phyloP scores from a whole-genome alignment of 2,113 vertebrate genomes.

The Rhinolophus sinicus region DNA sequence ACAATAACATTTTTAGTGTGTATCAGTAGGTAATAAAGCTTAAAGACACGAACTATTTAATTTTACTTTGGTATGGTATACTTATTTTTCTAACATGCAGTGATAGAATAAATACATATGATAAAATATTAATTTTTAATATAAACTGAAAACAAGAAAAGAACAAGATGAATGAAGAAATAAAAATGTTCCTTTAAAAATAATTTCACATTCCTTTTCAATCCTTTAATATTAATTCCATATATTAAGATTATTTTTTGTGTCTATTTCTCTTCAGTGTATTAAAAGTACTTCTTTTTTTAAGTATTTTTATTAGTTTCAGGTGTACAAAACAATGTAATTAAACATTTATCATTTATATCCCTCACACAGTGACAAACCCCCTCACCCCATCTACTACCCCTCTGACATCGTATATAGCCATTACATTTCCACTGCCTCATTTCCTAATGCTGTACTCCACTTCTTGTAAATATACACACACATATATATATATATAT shows the following conservation, averaged over 20 bases:
- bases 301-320: too few species aligned
- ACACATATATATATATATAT: too few species aligned
- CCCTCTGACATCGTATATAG: too few species aligned
- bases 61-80: neutral
- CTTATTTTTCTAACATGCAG: neutral
- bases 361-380: too few species aligned
- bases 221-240: neutral
- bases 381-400: too few species aligned
- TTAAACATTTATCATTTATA: too few species aligned
- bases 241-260: neutral
- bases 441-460: too few species aligned
- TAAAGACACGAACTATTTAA: neutral
- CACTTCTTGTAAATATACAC: too few species aligned
- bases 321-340: too few species aligned
- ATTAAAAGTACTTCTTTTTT: neutral
- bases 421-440: too few species aligned
- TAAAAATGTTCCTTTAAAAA: neutral
- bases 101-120: neutral
- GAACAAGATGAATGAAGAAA: too few species aligned
- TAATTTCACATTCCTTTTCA: neutral
- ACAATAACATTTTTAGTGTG: neutral
- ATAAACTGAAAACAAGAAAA: too few species aligned
- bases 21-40: neutral
- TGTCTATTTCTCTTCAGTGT: neutral
- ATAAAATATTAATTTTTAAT: neutral